Percentiles rank a stretch among this genome's conserved stretches.
Conservation (phyloP, 2,797 vertebrate genomes). For the Okamejei kenojei region DNA sequence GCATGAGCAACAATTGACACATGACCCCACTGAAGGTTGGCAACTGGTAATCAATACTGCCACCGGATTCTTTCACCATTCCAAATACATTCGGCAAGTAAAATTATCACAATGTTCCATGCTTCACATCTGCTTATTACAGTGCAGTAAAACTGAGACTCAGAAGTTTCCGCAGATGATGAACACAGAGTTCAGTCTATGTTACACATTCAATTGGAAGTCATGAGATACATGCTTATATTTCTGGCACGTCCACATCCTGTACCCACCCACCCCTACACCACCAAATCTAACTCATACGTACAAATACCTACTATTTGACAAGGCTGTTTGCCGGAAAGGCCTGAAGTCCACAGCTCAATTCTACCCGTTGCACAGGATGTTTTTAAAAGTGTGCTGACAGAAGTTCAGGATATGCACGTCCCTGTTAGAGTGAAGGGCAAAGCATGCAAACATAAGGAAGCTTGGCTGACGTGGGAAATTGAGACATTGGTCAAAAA, state of each 20-base stretch:
- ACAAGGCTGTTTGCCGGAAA: background rate
- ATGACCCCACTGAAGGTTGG: background rate
- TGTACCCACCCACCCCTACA: background rate
- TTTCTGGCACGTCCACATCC: background rate
- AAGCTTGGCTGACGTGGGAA: too few species aligned
- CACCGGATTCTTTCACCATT: background rate
- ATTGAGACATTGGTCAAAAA: too few species aligned
- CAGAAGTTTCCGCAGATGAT: background rate
- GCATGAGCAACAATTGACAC: background rate
- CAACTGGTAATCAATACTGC: background rate
- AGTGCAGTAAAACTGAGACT: background rate
- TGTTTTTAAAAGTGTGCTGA: too few species aligned
- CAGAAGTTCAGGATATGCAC: too few species aligned
- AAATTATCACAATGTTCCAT: conserved; percentile 7
- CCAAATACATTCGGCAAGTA: background rate
- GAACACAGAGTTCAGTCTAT: too few species aligned
- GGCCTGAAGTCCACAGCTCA: background rate
- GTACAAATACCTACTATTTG: background rate
- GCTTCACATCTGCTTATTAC: background rate
- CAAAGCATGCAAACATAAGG: too few species aligned
- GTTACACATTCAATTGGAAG: background rate
- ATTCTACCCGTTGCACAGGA: too few species aligned
- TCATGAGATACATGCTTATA: background rate
- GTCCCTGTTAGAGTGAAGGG: too few species aligned
- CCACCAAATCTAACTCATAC: background rate